Evolutionary conservation across 2,888 invertebrate genomes (phyloP).

Genomic region (Xanthorhoe spadicearia): DNA sequence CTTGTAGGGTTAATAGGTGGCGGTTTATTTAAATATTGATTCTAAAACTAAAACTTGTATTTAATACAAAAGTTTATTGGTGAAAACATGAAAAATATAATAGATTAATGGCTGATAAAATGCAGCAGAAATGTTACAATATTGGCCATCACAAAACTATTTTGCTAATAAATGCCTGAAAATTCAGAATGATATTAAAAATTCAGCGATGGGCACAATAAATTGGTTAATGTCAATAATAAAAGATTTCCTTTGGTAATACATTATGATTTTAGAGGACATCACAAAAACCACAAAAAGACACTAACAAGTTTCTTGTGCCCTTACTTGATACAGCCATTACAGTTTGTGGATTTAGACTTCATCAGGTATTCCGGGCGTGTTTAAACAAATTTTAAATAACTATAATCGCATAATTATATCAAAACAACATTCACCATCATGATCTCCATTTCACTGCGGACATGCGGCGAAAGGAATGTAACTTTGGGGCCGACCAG

Average conservation of each 20-base stretch:
- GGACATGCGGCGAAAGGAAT: conserved; percentile 83
- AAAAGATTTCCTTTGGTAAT: conserved; percentile 75
- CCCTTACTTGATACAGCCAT: conserved; percentile 81
- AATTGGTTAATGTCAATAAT: conserved; percentile 81
- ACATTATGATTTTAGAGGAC: conserved; percentile 66
- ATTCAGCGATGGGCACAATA: conserved; percentile 79
- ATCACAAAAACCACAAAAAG: conserved; percentile 76
- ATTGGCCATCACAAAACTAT: conserved; percentile 83
- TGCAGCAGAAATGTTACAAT: conserved; percentile 85
- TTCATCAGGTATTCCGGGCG: conserved; percentile 66
- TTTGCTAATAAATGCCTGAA: conserved; percentile 84
- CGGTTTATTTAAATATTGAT: conserved; percentile 82
- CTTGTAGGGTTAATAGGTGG: conserved; percentile 79
- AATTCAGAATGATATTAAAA: conserved; percentile 77
- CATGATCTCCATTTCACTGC: conserved; percentile 81
- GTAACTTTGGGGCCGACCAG: conserved; percentile 81
- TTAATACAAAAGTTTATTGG: conserved; percentile 86
- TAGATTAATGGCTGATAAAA: conserved; percentile 85
- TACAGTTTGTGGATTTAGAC: conserved; percentile 69
- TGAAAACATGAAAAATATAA: conserved; percentile 86
- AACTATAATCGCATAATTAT: conserved; percentile 72
- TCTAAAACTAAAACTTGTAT: conserved; percentile 85
- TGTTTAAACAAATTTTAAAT: conserved; percentile 71
- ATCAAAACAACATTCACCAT: conserved; percentile 77
- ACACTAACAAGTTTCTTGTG: conserved; percentile 84